Percentiles rank a stretch among this genome's conserved stretches.
Conservation (phyloP, 2,113 vertebrate genomes). For the rabbit (Oryctolagus cuniculus) region mOryCun1.1 NC_091443.1:40013501-40014000, state of each 20-base stretch:
- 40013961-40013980: slow-evolving; percentile 46
- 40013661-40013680: slow-evolving; percentile 35
- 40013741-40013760: slow-evolving; percentile 42
- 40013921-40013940: slow-evolving; percentile 35
- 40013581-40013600: slow-evolving; percentile 45
- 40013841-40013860: slow-evolving; percentile 41
- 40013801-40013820: not conserved
- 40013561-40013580: not conserved
- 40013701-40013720: slow-evolving; percentile 48
- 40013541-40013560: not conserved
- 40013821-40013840: not conserved
- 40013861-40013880: slow-evolving; percentile 25
- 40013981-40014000: not conserved
- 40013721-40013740: slow-evolving; percentile 14
- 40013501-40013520: slow-evolving; percentile 5
- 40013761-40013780: not conserved
- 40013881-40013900: slow-evolving; percentile 2
- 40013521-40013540: not conserved
- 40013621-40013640: slow-evolving; percentile 38
- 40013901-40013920: slow-evolving; percentile 8
- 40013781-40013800: slow-evolving; percentile 14
- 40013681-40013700: not conserved
- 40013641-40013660: slow-evolving; percentile 17
- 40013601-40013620: not conserved
- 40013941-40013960: slow-evolving; percentile 49